Evolutionary conservation across 2,888 invertebrate species (phyloP), one percentile per base, ranked within the genome.

Genomic region (Oxytorus armatus): DNA sequence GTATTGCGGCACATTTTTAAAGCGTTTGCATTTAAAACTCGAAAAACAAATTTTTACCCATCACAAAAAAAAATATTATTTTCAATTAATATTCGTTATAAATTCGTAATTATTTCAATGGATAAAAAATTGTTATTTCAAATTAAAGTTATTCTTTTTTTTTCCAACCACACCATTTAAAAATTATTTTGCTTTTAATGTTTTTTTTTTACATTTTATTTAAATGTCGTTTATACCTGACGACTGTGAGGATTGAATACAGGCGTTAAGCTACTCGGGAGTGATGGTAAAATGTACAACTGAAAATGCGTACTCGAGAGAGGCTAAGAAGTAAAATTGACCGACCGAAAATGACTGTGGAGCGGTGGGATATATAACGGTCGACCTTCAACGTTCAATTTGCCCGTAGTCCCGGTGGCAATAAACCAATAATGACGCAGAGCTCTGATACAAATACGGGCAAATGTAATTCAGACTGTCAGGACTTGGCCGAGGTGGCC

Each of bases 341-440:
- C 77, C 65, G 77, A 39, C 10, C 8, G 16, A 11, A 21, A 57
- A 63, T 63, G 36, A 78, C 82, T 59, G n/a, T n/a, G n/a, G n/a
- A n/a, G n/a, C n/a, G n/a, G n/a, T n/a, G n/a, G n/a, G n/a, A n/a
- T n/a, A n/a, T n/a, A n/a, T n/a, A 16, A 68, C 44, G 79, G 61
- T 59, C 55, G 81, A 79, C 85, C 87, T 88, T 86, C 85, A 81
- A 69, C 18, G 80, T 82, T n/a, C 80, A 84, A 86, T 84, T 78
- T 83, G 78, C 69, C 68, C 72, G 73, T 69, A 70, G 75, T 70
- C 72, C 72, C 77, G 68, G 55, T 42, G 55, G 83, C 86, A 86
- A 85, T 90, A 90, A 90, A 88, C 82, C 88, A 86, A 91, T 91
- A 89, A 89, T 88, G 88, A 88, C 83, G 76, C 73, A 73, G 61